Evolutionary conservation across 2,888 invertebrate genomes (phyloP).

Genomic region (Conops quadrifasciatus): DNA sequence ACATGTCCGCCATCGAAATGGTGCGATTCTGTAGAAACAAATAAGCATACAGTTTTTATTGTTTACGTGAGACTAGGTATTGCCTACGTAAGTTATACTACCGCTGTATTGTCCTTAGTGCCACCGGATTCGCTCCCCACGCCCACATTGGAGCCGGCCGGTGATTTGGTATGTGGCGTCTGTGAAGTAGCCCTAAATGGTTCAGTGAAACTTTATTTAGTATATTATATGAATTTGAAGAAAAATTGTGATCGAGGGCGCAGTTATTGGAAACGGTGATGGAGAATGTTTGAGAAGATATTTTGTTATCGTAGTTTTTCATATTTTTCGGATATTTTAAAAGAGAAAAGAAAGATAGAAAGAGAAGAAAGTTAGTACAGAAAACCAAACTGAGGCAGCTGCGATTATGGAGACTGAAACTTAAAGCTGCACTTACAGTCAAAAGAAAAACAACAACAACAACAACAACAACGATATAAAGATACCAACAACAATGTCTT

Average conservation of each 20-base stretch:
- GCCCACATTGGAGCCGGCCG: conserved; percentile 74
- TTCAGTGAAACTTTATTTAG: conserved; percentile 46
- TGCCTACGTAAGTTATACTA: no score
- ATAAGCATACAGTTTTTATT: neutral
- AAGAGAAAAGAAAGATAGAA: conserved; percentile 24
- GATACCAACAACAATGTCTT: no score
- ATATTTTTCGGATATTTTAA: conserved; percentile 6
- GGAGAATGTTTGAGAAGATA: neutral
- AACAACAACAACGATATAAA: no score
- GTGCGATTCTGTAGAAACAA: conserved; percentile 77
- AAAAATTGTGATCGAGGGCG: neutral
- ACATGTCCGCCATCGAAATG: conserved; percentile 92
- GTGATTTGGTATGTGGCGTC: conserved; percentile 77
- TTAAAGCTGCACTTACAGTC: no score
- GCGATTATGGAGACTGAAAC: no score
- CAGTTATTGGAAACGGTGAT: neutral
- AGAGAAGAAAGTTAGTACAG: conserved; percentile 18
- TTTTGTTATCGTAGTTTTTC: no score
- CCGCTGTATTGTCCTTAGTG: conserved; percentile 51
- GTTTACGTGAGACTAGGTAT: neutral
- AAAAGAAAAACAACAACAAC: neutral
- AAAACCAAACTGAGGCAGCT: conserved; percentile 6
- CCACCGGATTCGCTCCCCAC: conserved; percentile 53
- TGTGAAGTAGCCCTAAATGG: conserved; percentile 50
- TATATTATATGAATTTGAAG: neutral